These are phyloP conservation scores for Anas capensis DNA, from an alignment of 2,797 vertebrate species.

Conservation along the genomic window DNA sequence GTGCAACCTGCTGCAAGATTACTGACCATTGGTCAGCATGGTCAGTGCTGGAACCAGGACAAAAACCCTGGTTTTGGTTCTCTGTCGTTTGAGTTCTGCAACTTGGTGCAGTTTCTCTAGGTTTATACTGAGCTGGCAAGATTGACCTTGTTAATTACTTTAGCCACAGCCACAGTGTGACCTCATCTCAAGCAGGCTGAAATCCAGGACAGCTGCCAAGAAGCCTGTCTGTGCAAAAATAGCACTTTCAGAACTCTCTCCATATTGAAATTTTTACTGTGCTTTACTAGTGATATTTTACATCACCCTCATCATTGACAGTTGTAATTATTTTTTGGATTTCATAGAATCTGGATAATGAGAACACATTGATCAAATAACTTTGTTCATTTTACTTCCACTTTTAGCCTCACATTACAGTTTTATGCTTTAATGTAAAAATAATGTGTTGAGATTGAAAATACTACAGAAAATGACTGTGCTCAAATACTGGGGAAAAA, in stretches of 20 bases:
- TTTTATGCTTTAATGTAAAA: neutral
- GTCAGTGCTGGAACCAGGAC: neutral
- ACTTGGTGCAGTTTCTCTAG: neutral
- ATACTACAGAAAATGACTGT: neutral
- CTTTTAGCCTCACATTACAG: neutral
- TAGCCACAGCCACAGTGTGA: neutral
- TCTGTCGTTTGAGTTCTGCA: neutral
- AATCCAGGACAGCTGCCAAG: constrained; percentile 26
- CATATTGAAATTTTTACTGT: neutral
- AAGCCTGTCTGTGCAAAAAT: constrained; percentile 1
- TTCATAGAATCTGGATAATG: neutral
- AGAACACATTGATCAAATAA: neutral
- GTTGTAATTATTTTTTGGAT: neutral
- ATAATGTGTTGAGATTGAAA: neutral
- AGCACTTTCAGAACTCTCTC: neutral
- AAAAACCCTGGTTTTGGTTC: neutral
- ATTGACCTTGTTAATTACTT: constrained; percentile 45
- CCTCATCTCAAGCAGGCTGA: constrained; percentile 17
- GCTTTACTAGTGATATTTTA: neutral
- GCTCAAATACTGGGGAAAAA: neutral
- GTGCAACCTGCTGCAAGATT: neutral
- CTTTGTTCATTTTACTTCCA: neutral
- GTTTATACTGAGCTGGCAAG: constrained; percentile 14
- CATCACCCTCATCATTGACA: neutral
- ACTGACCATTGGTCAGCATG: neutral